Percentiles rank a stretch among this genome's conserved stretches.
Evolutionary conservation across 2,888 invertebrate species (phyloP).

Genomic region (Globia sparganii): DNA sequence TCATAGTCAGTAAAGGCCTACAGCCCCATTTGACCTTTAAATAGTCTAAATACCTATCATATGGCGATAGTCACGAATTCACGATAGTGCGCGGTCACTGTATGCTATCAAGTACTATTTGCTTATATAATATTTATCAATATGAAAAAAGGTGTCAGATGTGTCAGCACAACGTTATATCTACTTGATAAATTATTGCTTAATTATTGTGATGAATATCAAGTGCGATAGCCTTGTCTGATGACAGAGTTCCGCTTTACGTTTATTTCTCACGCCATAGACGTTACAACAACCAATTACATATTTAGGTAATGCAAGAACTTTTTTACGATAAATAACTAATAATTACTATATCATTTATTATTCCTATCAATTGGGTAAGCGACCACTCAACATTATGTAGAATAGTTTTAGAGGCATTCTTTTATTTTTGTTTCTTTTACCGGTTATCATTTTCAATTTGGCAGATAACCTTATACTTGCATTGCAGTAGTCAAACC

Average conservation of each 20-base stretch:
- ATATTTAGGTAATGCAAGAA: too few species aligned
- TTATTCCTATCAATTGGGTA: too few species aligned
- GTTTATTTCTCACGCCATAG: too few species aligned
- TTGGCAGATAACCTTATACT: background rate
- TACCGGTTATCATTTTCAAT: background rate
- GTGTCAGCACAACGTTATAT: slow-evolving; percentile 9
- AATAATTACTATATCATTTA: too few species aligned
- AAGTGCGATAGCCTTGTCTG: slow-evolving; percentile 7
- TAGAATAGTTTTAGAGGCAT: too few species aligned
- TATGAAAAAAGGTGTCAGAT: slow-evolving; percentile 7
- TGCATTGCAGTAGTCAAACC: background rate
- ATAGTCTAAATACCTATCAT: slow-evolving; percentile 22
- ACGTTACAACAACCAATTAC: too few species aligned
- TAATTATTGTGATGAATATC: slow-evolving; percentile 23
- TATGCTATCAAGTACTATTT: slow-evolving; percentile 44
- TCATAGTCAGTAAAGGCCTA: background rate
- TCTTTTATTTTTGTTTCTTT: accelerated
- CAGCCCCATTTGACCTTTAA: slow-evolving; percentile 38
- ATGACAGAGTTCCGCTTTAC: background rate
- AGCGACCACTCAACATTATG: too few species aligned
- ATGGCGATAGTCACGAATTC: slow-evolving; percentile 54
- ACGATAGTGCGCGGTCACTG: slow-evolving; percentile 27
- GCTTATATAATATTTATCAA: slow-evolving; percentile 42
- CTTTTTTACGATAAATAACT: too few species aligned
- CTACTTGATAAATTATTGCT: slow-evolving; percentile 29